Conservation (phyloP, 1,140 invertebrate genomes). For the Zelostemma sp. region DNA sequence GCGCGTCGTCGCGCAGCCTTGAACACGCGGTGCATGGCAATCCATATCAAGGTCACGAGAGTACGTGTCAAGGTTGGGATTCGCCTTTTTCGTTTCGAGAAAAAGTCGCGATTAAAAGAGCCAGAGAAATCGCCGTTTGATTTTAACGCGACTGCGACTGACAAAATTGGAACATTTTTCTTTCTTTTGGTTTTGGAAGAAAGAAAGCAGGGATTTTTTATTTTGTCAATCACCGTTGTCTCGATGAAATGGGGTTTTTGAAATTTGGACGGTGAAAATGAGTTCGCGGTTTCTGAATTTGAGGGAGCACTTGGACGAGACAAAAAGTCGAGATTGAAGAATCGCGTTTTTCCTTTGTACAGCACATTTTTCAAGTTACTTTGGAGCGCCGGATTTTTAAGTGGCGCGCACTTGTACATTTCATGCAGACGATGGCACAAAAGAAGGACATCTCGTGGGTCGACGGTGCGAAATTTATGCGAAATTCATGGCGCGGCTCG, state of each 20-base stretch:
- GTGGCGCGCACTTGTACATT: constrained; percentile 15
- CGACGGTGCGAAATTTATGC: constrained; percentile 20
- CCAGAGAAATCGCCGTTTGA: no score
- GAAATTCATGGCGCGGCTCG: constrained; percentile 47
- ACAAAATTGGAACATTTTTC: background rate
- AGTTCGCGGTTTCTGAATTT: no score
- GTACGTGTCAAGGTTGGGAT: constrained; percentile 43
- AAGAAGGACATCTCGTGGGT: constrained; percentile 29
- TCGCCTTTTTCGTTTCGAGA: background rate
- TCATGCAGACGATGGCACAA: constrained; percentile 15
- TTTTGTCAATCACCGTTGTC: background rate
- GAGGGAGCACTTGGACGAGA: no score
- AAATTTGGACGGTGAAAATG: no score
- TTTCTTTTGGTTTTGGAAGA: background rate
- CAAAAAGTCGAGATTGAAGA: background rate
- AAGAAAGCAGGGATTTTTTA: background rate
- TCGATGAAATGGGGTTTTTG: no score
- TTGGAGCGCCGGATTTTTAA: constrained; percentile 10
- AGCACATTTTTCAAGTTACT: constrained; percentile 4
- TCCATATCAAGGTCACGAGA: constrained; percentile 28
- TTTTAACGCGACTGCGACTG: no score
- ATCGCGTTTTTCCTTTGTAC: background rate
- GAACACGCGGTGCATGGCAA: constrained; percentile 34
- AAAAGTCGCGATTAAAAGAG: no score
- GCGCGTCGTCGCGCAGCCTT: constrained; percentile 33